phyloP scores from a whole-genome alignment of 2,797 vertebrate genomes.

The Oreochromis mossambicus region DNA sequence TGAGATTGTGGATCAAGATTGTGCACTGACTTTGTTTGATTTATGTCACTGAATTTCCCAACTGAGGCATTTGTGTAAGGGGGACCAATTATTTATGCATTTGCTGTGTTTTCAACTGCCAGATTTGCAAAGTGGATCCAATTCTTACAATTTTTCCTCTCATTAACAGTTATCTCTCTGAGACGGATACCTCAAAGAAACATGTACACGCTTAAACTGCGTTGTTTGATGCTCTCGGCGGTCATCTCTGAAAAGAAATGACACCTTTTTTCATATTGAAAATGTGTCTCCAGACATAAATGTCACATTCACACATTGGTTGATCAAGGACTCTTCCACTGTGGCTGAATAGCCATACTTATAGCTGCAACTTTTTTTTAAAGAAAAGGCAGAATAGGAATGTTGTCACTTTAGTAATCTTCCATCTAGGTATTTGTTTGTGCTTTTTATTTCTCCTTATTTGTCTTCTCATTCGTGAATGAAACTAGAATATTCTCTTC shows the following conservation, averaged over 20 bases:
- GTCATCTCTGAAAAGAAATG: not conserved
- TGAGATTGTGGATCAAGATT: not conserved
- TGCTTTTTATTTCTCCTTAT: not conserved
- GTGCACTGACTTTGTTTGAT: not conserved
- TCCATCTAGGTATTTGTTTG: not conserved
- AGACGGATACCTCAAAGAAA: not conserved
- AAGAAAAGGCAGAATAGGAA: not conserved
- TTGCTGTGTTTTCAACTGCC: not conserved
- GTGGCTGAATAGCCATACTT: not conserved
- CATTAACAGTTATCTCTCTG: conserved; percentile 10
- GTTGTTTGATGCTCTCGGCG: not conserved
- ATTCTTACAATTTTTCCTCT: not conserved
- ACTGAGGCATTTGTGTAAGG: not conserved
- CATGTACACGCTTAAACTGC: not conserved
- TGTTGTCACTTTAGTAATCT: not conserved
- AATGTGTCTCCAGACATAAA: not conserved
- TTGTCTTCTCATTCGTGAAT: not conserved
- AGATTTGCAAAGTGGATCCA: not conserved
- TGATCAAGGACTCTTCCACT: conserved; percentile 10
- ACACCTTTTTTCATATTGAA: no score
- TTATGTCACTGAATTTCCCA: not conserved
- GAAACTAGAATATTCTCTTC: not conserved
- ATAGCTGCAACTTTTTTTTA: not conserved
- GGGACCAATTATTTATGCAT: not conserved
- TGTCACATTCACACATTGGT: conserved; percentile 8